Conservation (phyloP, 2,888 invertebrate species). For the Baronia brevicornis region DNA sequence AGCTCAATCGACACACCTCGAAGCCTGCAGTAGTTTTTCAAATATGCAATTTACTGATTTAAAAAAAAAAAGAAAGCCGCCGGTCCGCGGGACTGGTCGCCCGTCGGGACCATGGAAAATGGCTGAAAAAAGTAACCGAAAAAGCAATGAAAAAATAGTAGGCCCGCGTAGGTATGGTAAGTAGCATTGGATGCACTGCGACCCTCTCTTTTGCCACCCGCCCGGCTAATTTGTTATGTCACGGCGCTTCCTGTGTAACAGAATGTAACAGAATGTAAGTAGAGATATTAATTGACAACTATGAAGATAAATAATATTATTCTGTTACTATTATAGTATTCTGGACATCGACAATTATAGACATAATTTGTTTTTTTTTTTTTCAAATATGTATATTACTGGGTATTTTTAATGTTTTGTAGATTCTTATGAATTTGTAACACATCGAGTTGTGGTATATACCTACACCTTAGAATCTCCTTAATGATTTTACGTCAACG, state of each 20-base stretch:
- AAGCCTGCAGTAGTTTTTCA: slow-evolving; percentile 61
- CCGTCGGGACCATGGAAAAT: slow-evolving; percentile 56
- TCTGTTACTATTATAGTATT: no score
- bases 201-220: slow-evolving; percentile 25
- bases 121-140: slow-evolving; percentile 56
- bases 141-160: slow-evolving; percentile 52
- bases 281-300: no score
- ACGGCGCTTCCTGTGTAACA: slow-evolving; percentile 12
- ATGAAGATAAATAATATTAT: no score
- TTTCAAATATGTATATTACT: background rate
- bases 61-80: slow-evolving; percentile 46
- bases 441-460: no score
- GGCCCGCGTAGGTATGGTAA: slow-evolving; percentile 57
- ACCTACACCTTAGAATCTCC: no score
- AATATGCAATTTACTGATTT: slow-evolving; percentile 75
- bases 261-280: background rate
- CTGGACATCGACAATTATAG: no score
- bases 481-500: no score
- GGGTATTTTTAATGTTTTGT: background rate
- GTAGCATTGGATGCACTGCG: slow-evolving; percentile 40
- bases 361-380: no score
- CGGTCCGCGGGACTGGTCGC: slow-evolving; percentile 38
- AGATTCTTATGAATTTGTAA: no score
- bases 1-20: slow-evolving; percentile 34
- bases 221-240: slow-evolving; percentile 44